phyloP scores from a whole-genome alignment of 2,113 vertebrate genomes.

The Amia ocellicauda region DNA sequence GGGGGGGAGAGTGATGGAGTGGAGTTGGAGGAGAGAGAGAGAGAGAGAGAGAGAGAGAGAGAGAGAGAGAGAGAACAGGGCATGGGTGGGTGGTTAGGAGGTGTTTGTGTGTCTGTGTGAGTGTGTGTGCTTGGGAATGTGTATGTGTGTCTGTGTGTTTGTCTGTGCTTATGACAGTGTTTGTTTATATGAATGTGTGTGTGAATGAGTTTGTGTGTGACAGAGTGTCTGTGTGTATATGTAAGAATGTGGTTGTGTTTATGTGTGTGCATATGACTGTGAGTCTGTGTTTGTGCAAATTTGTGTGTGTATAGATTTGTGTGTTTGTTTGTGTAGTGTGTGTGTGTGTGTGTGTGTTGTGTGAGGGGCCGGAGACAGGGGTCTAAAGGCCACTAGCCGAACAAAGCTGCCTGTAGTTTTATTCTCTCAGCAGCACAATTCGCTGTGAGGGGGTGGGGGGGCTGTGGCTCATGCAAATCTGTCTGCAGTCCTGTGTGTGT shows the following conservation, averaged over 20 bases:
- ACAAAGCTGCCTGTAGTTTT: too few relatives aligned
- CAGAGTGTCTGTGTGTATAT: not conserved
- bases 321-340: not conserved
- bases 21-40: not conserved
- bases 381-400: too few relatives aligned
- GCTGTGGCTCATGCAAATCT: too few relatives aligned
- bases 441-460: too few relatives aligned
- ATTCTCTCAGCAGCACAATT: too few relatives aligned
- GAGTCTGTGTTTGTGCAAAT: slow-evolving; percentile 3
- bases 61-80: not conserved
- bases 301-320: not conserved
- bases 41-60: slow-evolving; percentile 18
- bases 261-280: slow-evolving; percentile 1
- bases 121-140: not conserved
- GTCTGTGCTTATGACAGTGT: too few relatives aligned
- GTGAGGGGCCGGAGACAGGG: too few relatives aligned
- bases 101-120: slow-evolving; percentile 1
- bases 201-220: not conserved
- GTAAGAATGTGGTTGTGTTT: not conserved
- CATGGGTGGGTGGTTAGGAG: not conserved
- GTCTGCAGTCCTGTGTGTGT: too few relatives aligned
- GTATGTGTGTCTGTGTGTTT: too few relatives aligned
- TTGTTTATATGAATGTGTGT: not conserved
- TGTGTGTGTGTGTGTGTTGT: too few relatives aligned
- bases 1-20: not conserved